Base-by-base conservation (phyloP, 30 jellyfish, hydroid and myxozoan genomes). In the Nemopilema nomurai region DNA sequence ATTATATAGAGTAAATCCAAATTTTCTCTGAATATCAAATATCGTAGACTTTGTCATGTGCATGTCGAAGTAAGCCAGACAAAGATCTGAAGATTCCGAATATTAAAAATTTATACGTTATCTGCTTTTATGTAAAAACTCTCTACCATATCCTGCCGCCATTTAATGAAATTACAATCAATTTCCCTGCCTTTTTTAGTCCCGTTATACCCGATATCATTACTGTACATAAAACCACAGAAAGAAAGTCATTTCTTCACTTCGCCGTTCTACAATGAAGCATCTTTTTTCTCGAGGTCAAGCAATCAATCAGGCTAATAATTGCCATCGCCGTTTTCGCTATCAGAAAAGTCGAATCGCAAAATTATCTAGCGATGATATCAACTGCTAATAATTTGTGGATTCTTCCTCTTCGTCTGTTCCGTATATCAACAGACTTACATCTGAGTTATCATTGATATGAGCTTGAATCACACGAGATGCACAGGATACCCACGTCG, bases 141-240 rank as follows among this genome's bases (percentile, higher is more conserved):
- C 86, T 76, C 92, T 83, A 50, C 92, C 86, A 71, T 53, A 62
- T 71, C 86, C 92, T 83, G 84, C 92, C 92, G 92, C 74, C 79
- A 51, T 64, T 17, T 83, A 83, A 83, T 72, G 86, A 24, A 71
- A 83, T 83, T 83, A 83, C 64, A 84, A 53, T 83, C 62, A 68
- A 30, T 69, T 83, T 76, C 69, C 51, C 92, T 71, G 92, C 65
- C 92, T 83, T 83, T 79, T 79, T 51, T 62, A 26, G 86, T 70
- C 80, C 63, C 57, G 86, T 71, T 73, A 83, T 73, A 57, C 80
- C 72, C 62, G 75, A 76, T 83, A 32, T 83, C 80, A 83, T 71
- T 83, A 68, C 23, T 53, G 41, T 71, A 69, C 72, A 83, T 25
- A 52, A 30, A 71, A 72, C 22, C 49, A 24, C 32, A 29, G 22